These are phyloP conservation scores for Beroe ovata DNA, from an alignment of 37 sponge, comb jelly and placozoan species.

Conservation along the genomic window DNA sequence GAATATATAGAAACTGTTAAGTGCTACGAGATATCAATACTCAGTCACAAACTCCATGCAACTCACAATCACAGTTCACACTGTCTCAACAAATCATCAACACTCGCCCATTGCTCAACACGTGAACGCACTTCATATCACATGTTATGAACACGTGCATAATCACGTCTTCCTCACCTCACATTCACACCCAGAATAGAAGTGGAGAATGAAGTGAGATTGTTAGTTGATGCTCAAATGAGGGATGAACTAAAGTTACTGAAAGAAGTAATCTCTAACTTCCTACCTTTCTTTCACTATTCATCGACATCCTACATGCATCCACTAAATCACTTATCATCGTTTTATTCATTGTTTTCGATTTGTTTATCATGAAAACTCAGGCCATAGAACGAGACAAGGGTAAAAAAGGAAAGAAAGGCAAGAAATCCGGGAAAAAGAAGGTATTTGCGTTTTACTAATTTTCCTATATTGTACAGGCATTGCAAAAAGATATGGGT, in stretches of 20 bases:
- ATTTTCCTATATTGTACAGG: not conserved
- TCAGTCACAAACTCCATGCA: no score
- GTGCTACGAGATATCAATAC: constrained; percentile 1
- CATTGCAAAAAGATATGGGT: constrained; percentile 64
- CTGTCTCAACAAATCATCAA: not conserved
- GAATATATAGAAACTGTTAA: not conserved
- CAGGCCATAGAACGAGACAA: constrained; percentile 97
- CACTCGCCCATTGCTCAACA: not conserved
- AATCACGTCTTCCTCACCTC: not conserved
- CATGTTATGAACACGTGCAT: no score
- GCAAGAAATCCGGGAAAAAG: constrained; percentile 73
- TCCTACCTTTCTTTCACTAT: no score
- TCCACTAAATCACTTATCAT: no score
- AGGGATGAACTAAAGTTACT: constrained; percentile 56
- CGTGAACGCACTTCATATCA: not conserved
- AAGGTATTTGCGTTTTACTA: constrained; percentile 59
- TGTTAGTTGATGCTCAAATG: constrained; percentile 51
- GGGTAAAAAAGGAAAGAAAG: constrained; percentile 87
- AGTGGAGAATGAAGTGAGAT: constrained; percentile 51
- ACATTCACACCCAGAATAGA: not conserved
- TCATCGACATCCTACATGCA: no score
- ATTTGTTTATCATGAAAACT: not conserved
- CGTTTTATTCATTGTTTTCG: not conserved
- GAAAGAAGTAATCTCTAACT: constrained; percentile 31
- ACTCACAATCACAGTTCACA: no score